phyloP scores from a whole-genome alignment of 2,888 invertebrate species.

The Agonopterix alstromeriana region DNA sequence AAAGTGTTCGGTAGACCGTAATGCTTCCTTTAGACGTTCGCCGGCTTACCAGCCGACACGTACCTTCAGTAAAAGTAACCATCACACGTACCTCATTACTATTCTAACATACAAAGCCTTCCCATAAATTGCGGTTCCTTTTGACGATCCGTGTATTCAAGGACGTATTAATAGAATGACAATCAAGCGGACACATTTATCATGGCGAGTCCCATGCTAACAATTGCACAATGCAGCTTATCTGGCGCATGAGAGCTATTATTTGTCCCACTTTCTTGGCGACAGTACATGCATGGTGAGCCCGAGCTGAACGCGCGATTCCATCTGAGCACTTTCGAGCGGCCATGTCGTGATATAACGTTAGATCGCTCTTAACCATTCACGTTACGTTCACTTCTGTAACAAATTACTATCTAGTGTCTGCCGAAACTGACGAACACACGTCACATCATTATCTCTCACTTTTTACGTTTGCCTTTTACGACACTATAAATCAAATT shows the following conservation, averaged over 20 bases:
- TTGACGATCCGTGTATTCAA: slow-evolving; percentile 45
- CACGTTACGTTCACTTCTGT: slow-evolving; percentile 27
- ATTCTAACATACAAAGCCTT: slow-evolving; percentile 13
- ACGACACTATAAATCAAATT: too few species aligned
- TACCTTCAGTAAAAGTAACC: slow-evolving; percentile 40
- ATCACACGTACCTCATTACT: slow-evolving; percentile 31
- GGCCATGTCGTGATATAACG: slow-evolving; percentile 41
- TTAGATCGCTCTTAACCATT: slow-evolving; percentile 16
- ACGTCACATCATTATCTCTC: too few species aligned
- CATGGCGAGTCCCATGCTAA: slow-evolving; percentile 47
- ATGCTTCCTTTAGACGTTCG: slow-evolving; percentile 39
- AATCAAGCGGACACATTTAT: slow-evolving; percentile 56
- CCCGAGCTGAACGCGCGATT: slow-evolving; percentile 30
- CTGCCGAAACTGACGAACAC: too few species aligned
- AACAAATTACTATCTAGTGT: too few species aligned
- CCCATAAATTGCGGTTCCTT: slow-evolving; percentile 24
- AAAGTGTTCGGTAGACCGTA: slow-evolving; percentile 60
- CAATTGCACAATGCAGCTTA: slow-evolving; percentile 68
- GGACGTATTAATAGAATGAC: slow-evolving; percentile 64
- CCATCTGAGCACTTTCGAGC: slow-evolving; percentile 43
- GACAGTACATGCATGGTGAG: slow-evolving; percentile 5
- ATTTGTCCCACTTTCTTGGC: slow-evolving; percentile 58
- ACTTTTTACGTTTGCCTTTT: too few species aligned
- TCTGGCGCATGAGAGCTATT: slow-evolving; percentile 57
- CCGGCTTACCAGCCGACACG: too few species aligned